phyloP scores from a whole-genome alignment of 2,797 vertebrate species.

The Coilia nasus region DNA sequence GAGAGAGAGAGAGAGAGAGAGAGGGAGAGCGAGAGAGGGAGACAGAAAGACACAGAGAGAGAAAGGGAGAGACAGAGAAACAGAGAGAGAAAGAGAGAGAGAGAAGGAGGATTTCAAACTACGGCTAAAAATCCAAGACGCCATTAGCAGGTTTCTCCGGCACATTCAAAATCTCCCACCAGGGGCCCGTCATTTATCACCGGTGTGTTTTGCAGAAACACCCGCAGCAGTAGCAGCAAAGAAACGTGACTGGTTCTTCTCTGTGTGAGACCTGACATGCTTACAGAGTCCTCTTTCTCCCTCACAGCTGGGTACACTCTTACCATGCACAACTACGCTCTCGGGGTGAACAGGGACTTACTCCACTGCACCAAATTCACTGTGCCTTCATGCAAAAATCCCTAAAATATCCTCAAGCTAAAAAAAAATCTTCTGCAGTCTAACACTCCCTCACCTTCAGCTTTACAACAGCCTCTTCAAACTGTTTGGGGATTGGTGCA shows the following conservation, averaged over 20 bases:
- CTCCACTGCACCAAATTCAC: not conserved
- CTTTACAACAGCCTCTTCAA: not conserved
- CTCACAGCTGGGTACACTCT: not conserved
- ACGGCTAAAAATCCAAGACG: not conserved
- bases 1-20: constrained; percentile 16
- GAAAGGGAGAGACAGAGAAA: constrained; percentile 8
- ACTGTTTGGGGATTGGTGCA: not conserved
- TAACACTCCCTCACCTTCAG: not conserved
- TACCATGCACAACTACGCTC: not conserved
- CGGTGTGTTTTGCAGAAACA: not conserved
- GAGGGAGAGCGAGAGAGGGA: not conserved
- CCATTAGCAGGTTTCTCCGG: not conserved
- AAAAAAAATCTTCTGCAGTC: not conserved
- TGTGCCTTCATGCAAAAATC: not conserved
- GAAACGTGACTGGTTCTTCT: not conserved
- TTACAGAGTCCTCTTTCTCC: not conserved
- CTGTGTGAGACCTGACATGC: constrained; percentile 5
- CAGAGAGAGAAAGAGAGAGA: not conserved
- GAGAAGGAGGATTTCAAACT: not conserved
- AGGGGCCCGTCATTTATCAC: not conserved
- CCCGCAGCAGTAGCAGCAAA: not conserved
- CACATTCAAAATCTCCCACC: not conserved
- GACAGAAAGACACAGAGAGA: constrained; percentile 28
- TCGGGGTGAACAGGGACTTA: not conserved
- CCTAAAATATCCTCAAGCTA: not conserved